Evolutionary conservation across 2,888 invertebrate genomes (phyloP).

Genomic region (Odontothrips loti): DNA sequence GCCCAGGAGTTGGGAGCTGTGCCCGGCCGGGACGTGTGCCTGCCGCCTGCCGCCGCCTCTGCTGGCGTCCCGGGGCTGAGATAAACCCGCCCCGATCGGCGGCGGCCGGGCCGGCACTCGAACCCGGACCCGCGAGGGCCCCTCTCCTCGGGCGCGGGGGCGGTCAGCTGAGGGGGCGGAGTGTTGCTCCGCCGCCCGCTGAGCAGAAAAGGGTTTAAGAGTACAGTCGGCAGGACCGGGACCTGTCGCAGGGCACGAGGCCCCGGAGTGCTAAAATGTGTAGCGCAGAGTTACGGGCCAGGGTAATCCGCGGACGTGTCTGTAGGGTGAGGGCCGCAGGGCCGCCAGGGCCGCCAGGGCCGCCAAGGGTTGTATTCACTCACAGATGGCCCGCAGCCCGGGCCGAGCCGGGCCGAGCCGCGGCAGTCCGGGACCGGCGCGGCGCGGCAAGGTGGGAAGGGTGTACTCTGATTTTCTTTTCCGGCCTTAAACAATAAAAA

Average conservation of each 20-base stretch:
- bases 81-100: no score
- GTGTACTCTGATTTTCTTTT: no score
- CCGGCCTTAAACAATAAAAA: no score
- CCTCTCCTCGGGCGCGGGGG: neutral
- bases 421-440: neutral
- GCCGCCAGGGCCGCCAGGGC: no score
- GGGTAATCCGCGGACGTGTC: conserved; percentile 9
- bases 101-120: no score
- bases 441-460: no score
- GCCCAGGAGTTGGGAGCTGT: neutral
- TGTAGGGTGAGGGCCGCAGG: neutral
- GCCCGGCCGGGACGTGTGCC: no score
- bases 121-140: neutral
- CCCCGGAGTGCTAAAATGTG: conserved; percentile 19
- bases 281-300: conserved; percentile 16
- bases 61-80: no score
- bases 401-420: neutral
- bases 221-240: neutral
- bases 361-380: no score
- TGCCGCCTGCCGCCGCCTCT: no score
- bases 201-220: neutral
- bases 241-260: neutral
- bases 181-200: neutral
- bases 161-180: neutral
- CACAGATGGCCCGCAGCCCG: neutral